Conservation (phyloP, 2,797 vertebrate genomes). For the Enteromius argenteus region DNA sequence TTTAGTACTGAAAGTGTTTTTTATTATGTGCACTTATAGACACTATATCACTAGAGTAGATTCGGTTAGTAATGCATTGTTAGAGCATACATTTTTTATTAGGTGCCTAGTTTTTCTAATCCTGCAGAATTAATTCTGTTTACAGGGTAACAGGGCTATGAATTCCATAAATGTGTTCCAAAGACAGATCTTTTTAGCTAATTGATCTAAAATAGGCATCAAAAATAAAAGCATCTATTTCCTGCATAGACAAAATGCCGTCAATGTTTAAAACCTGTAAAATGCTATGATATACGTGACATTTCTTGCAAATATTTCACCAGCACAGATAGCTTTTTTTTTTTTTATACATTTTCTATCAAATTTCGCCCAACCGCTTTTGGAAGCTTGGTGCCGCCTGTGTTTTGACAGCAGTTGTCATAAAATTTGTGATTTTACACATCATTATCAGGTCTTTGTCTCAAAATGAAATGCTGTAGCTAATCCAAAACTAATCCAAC, state of each 20-base stretch:
- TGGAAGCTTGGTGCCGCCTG: neutral
- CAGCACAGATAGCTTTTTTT: slow-evolving; percentile 6
- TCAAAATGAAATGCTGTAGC: slow-evolving; percentile 3
- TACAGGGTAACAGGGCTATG: neutral
- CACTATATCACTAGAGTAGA: neutral
- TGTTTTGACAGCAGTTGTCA: slow-evolving; percentile 14
- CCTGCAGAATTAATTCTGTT: neutral
- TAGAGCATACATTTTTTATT: neutral
- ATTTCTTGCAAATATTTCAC: slow-evolving; percentile 24
- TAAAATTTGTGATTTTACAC: slow-evolving; percentile 7
- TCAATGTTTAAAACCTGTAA: neutral
- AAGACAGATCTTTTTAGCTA: neutral
- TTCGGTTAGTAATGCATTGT: neutral
- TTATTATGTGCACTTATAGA: neutral
- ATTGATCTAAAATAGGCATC: neutral
- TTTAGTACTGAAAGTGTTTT: neutral
- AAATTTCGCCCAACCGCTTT: neutral
- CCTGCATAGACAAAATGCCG: neutral
- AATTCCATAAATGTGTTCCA: neutral
- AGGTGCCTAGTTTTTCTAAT: neutral
- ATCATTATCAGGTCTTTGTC: slow-evolving; percentile 7
- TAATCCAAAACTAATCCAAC: slow-evolving; percentile 17
- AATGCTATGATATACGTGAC: neutral
- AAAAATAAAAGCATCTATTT: neutral
- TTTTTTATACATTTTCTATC: neutral